These are phyloP conservation scores for Sciurus niger DNA, from an alignment of 2,113 vertebrate species.

Conservation along the genomic window DNA sequence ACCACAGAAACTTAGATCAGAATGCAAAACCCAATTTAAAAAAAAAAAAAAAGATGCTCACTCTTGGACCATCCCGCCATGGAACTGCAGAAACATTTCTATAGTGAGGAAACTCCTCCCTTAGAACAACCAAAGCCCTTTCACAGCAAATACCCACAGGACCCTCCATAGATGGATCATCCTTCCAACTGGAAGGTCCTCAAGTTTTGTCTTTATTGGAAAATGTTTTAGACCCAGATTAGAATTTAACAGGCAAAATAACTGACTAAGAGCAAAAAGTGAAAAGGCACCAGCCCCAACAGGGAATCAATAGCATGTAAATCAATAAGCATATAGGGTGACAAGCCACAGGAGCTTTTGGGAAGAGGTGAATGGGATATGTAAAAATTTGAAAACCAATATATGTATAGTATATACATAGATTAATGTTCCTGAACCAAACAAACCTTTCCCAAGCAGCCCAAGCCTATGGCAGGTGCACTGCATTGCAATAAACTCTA, in stretches of 20 bases:
- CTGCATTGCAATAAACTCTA: neutral
- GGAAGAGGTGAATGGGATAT: neutral
- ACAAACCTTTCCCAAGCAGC: neutral
- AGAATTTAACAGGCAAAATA: constrained; percentile 66
- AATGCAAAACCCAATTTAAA: constrained; percentile 26
- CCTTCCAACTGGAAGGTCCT: neutral
- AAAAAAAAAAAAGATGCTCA: constrained; percentile 33
- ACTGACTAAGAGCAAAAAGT: constrained; percentile 65
- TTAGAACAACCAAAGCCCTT: neutral
- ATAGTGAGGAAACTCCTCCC: neutral
- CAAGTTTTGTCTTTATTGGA: constrained; percentile 55
- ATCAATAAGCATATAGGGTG: neutral
- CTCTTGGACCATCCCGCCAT: neutral
- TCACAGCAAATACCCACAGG: neutral
- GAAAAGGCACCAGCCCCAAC: constrained; percentile 41
- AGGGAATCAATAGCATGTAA: neutral
- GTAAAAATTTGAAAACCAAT: neutral
- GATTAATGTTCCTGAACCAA: neutral
- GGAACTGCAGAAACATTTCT: neutral
- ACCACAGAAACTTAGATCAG: neutral
- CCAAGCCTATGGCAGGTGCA: neutral
- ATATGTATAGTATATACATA: neutral
- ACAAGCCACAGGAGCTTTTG: neutral
- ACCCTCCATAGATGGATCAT: neutral
- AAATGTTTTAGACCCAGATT: constrained; percentile 70